Base-by-base conservation (phyloP, 2,888 invertebrate genomes). In the Drosophila subsilvestris region DNA sequence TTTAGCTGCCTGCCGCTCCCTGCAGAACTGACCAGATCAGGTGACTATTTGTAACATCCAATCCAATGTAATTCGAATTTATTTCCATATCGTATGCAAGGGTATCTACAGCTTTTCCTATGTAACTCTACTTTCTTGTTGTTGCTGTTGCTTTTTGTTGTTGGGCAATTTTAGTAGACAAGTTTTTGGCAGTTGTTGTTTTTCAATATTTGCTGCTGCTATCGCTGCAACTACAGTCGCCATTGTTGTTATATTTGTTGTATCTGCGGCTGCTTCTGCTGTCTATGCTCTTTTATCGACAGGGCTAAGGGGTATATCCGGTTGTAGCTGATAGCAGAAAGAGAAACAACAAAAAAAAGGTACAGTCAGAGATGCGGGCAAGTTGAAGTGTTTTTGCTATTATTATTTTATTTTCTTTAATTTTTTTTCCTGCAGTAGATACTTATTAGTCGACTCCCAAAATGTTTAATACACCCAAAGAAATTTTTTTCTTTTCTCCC, bases 91-190 rank as follows among this genome's bases (percentile, higher is more conserved):
- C 12, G 37, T 14, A 6, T n/a, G 14, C n/a, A 14, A 37, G 37
- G 6, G 37, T n/a, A 37, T 37, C 14, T 2, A 37, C 14, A 37
- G 2, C 14, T 6, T 37, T 45, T 14, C 37, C 32, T 7, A 14
- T 37, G 6, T 37, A 37, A 12, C 12, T 32, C 9, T 12, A 12
- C 32, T 32, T 61, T 73, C 57, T 73, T 75, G 47, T 44, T 50
- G 45, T 60, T 70, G 47, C 27, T 37, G 42, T 14, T 59, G 25
- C 43, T 3, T 32, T 10, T 49, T 48, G 43, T 44, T 71, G 73
- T 57, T 73, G 60, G 49, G 49, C 49, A 55, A 74, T 74, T 73
- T 69, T 45, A 50, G 60, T 63, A 61, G 67, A 72, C 54, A 67
- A 74, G 58, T 44, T 66, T 58, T 60, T 29, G 54, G 49, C 37